Base-by-base conservation (phyloP, 2,113 vertebrate genomes). In the Pogona vitticeps region DNA sequence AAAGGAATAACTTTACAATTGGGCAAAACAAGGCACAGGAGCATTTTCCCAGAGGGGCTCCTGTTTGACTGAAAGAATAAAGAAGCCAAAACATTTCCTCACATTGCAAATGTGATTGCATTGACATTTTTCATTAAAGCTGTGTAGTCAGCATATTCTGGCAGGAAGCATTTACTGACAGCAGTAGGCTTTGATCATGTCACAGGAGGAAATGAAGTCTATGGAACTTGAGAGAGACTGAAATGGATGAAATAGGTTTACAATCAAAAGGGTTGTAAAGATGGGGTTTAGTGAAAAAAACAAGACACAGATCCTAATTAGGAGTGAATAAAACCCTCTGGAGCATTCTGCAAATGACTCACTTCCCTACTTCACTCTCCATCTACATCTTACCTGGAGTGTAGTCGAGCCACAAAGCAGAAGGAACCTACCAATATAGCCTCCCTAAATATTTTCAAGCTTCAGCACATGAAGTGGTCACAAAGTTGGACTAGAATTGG, bases 111-210 rank as follows among this genome's bases (percentile, higher is more conserved):
- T 18, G 7, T 2, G 38, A n/a, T 73, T 65, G 73, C 73, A 91
- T 77, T 83, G 10, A 14, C 70, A 28, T 46, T 59, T 38, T 80
- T 90, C 14, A 20, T 85, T 77, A 82, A 91, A 83, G 40, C 28
- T 14, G 21, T 28, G 52, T n/a, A 81, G 28, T 77, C 85, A 77
- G n/a, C 65, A 81, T 14, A 65, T 7, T 59, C 23, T 83, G 36
- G 31, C 82, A n/a, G 72, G 84, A 91, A 84, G 63, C 36, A 89
- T 67, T 81, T 84, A 85, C 14, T 77, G 80, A 83, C 67, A 87
- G 76, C 42, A 86, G 83, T 21, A 15, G 90, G 79, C 83, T 90
- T 91, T 88, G 72, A 83, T 72, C 84, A 31, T n/a, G 68, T 56
- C 65, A 70, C 26, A 71, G 46, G 76, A 40, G 46, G 21, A 79